Evolutionary conservation across 2,113 vertebrate genomes (phyloP).

Genomic region (Spea bombifrons): DNA sequence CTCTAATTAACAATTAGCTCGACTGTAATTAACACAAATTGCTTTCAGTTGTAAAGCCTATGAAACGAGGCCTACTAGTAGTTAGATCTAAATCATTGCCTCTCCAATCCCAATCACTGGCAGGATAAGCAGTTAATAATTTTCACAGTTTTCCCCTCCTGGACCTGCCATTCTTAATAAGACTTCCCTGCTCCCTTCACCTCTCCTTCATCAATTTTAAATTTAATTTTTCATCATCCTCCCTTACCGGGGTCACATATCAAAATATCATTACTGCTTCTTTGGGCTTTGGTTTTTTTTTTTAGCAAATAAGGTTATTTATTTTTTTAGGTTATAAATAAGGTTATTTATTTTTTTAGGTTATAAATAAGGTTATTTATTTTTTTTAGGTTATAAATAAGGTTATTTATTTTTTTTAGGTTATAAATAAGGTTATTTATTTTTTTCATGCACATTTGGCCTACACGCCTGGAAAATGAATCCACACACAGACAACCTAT

Average conservation of each 20-base stretch:
- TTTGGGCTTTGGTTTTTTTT: slow-evolving; percentile 11
- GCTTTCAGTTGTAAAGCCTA: neutral
- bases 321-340: neutral
- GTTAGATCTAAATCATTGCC: neutral
- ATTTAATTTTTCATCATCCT: slow-evolving; percentile 39
- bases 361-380: neutral
- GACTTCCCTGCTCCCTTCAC: neutral
- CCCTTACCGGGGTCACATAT: slow-evolving; percentile 27
- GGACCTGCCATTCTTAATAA: slow-evolving; percentile 29
- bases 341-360: slow-evolving; percentile 11
- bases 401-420: slow-evolving; percentile 21
- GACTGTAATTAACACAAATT: neutral
- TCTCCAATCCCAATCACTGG: neutral
- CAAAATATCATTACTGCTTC: slow-evolving; percentile 38
- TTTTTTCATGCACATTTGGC: slow-evolving; percentile 19
- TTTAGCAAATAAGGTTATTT: slow-evolving; percentile 31
- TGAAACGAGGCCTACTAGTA: neutral
- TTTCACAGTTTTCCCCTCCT: neutral
- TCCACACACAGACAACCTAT: slow-evolving; percentile 5
- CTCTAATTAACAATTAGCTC: neutral
- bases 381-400: slow-evolving; percentile 25
- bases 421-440: neutral
- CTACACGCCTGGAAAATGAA: slow-evolving; percentile 33
- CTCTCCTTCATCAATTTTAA: slow-evolving; percentile 17
- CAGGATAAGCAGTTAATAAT: neutral